Conservation (phyloP, 2,888 invertebrate genomes). For the Pterostichus niger region DNA sequence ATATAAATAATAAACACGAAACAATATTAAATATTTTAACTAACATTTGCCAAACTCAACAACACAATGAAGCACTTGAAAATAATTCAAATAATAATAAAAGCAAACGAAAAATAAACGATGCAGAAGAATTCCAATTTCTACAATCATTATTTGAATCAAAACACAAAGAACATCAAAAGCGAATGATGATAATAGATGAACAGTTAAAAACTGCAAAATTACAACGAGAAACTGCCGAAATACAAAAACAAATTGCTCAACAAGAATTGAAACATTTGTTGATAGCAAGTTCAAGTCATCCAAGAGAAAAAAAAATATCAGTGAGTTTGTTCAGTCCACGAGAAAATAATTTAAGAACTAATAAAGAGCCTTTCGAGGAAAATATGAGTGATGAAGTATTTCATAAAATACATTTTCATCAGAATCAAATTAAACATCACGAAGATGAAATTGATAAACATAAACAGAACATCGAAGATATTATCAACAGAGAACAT, state of each 20-base stretch:
- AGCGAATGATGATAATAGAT: constrained; percentile 77
- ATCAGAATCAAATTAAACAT: constrained; percentile 60
- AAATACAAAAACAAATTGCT: constrained; percentile 63
- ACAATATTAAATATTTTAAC: constrained; percentile 59
- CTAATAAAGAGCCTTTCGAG: constrained; percentile 26
- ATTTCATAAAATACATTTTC: constrained; percentile 58
- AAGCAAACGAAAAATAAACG: constrained; percentile 73
- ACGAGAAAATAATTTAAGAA: constrained; percentile 13
- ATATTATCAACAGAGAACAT: constrained; percentile 62
- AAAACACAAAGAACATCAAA: constrained; percentile 73
- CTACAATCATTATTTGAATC: constrained; percentile 58
- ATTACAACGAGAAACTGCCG: constrained; percentile 69
- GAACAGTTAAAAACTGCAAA: constrained; percentile 77
- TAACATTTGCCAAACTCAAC: constrained; percentile 57
- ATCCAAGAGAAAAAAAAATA: constrained; percentile 47
- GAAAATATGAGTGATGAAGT: constrained; percentile 38
- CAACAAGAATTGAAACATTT: constrained; percentile 63
- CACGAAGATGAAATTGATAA: constrained; percentile 64
- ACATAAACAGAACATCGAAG: constrained; percentile 61
- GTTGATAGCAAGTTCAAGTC: constrained; percentile 16
- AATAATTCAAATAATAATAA: constrained; percentile 39
- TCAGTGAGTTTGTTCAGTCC: neutral
- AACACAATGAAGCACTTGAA: constrained; percentile 7
- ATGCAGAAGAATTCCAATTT: constrained; percentile 53
- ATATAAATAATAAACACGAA: constrained; percentile 43